Percentiles rank a stretch among this genome's conserved stretches.
Conservation (phyloP, 2,888 invertebrate genomes). For the Tortricodes alternella region DNA sequence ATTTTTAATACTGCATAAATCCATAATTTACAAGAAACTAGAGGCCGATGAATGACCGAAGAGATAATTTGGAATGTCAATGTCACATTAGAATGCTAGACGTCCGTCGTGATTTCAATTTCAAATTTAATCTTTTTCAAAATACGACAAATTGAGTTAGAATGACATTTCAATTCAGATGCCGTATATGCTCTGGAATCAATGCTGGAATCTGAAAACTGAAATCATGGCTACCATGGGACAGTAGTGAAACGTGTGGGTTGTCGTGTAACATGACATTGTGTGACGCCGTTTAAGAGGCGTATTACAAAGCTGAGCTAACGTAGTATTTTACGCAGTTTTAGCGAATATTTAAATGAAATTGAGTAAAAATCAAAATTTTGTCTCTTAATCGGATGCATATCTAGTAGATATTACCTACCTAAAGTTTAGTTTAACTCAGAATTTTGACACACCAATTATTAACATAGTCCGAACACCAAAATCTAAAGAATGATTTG, state of each 20-base stretch:
- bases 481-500: no score
- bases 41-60: neutral
- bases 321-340: no score
- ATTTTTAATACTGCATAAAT: neutral
- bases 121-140: conserved; percentile 1
- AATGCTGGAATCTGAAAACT: no score
- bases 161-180: neutral
- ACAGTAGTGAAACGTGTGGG: conserved; percentile 14
- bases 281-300: conserved; percentile 30
- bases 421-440: no score
- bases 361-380: no score
- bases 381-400: no score
- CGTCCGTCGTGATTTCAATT: neutral
- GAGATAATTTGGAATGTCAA: conserved; percentile 1
- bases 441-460: no score
- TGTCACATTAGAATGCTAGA: conserved; percentile 2
- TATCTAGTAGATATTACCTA: no score
- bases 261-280: conserved; percentile 27
- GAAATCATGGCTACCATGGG: conserved; percentile 10
- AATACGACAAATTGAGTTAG: neutral
- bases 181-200: conserved; percentile 1
- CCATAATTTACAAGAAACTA: neutral
- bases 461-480: no score
- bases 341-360: no score
- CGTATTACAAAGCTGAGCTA: no score